These are phyloP conservation scores for Fissipunctia ypsillon DNA, from an alignment of 2,888 invertebrate genomes.

Conservation along the genomic window DNA sequence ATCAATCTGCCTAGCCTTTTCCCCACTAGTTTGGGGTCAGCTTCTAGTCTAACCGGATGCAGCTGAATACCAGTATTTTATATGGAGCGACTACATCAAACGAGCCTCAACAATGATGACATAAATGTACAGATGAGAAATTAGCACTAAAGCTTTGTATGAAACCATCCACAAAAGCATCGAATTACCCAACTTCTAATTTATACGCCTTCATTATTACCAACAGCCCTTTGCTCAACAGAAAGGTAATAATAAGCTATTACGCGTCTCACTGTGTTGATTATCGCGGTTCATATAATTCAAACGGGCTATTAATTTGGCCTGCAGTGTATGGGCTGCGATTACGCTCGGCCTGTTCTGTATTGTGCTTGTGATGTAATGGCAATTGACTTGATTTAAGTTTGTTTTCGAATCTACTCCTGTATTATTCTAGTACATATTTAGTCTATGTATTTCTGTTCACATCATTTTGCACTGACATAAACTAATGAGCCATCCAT, in stretches of 20 bases:
- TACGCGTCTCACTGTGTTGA: slow-evolving; percentile 64
- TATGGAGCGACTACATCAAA: too few species aligned
- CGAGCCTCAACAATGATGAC: background rate
- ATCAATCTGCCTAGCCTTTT: too few species aligned
- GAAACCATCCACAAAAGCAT: slow-evolving; percentile 45
- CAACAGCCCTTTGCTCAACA: slow-evolving; percentile 50
- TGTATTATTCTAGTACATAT: slow-evolving; percentile 1
- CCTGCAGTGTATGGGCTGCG: slow-evolving; percentile 57
- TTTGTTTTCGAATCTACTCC: slow-evolving; percentile 28
- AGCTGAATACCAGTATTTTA: too few species aligned
- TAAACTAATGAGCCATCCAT: background rate
- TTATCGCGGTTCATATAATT: slow-evolving; percentile 62
- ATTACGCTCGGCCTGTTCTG: slow-evolving; percentile 55
- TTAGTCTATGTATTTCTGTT: background rate
- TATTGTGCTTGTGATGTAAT: slow-evolving; percentile 49
- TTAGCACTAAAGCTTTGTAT: slow-evolving; percentile 22
- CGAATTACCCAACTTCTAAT: slow-evolving; percentile 35
- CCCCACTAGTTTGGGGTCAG: too few species aligned
- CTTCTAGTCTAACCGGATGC: too few species aligned
- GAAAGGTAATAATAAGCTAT: slow-evolving; percentile 64
- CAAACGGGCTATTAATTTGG: slow-evolving; percentile 61
- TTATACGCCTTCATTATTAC: slow-evolving; percentile 48
- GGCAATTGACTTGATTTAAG: slow-evolving; percentile 57
- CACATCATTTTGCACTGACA: background rate
- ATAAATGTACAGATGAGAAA: slow-evolving; percentile 14